phyloP scores from a whole-genome alignment of 1,140 invertebrate genomes.

The Calliopsis andreniformis region DNA sequence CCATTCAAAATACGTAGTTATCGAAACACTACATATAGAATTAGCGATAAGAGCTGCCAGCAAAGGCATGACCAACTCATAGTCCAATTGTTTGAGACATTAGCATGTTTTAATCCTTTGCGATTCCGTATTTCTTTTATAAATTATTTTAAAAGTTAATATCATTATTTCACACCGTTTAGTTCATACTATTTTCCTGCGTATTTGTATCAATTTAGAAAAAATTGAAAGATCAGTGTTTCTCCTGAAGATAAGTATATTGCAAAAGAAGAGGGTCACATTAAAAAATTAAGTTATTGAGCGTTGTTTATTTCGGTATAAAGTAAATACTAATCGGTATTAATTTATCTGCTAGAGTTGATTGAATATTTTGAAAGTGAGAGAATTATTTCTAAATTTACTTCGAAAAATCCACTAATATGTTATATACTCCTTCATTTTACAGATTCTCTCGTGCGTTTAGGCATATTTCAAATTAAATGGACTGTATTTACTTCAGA shows the following conservation, averaged over 20 bases:
- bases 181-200: background rate
- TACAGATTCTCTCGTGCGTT: no score
- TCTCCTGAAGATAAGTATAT: background rate
- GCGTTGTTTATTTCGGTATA: no score
- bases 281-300: no score
- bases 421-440: no score
- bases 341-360: background rate
- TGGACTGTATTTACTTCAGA: no score
- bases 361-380: background rate
- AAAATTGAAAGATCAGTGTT: background rate
- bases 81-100: conserved; percentile 40
- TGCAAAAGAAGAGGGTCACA: background rate
- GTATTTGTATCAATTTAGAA: background rate
- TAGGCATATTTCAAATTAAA: no score
- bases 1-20: conserved; percentile 32
- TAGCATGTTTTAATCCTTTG: conserved; percentile 29
- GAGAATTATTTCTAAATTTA: no score
- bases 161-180: background rate
- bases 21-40: background rate
- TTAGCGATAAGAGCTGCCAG: conserved; percentile 25
- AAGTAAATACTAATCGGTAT: background rate
- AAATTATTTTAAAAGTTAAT: background rate
- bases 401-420: no score
- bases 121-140: conserved; percentile 13
- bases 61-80: conserved; percentile 30